Evolutionary conservation across 2,113 vertebrate genomes (phyloP), one percentile per base, ranked within the genome.

Genomic region (Hydrolagus affinis): DNA sequence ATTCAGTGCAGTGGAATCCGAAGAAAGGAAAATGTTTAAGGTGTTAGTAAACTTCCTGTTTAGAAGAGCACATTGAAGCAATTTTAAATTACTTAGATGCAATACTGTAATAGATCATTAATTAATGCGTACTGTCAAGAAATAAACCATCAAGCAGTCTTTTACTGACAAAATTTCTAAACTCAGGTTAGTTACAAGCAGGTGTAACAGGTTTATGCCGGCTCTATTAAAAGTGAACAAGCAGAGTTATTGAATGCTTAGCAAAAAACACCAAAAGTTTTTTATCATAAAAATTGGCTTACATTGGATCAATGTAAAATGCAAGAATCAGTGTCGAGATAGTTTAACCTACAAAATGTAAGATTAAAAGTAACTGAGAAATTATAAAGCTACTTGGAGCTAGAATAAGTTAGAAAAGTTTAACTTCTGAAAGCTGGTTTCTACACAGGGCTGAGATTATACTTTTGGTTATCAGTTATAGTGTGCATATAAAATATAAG

Each of bases 131-230:
- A 44, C 44, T 44, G 44, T 3, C 44, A 44, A 44, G 44, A 44
- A 44, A 44, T 44, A 44, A 10, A 30, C 9, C 8, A 57, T 15
- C 78, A 62, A 83, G 4, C 56, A 60, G 11, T 19, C 75, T 23
- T 12, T 17, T n/a, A 23, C 3, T 62, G 11, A 80, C 60, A 80
- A 25, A 6, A 64, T 8, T 32, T 66, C 14, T 17, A 83, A 64
- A 83, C 62, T 83, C 25, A 66, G 9, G 62, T 68, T 66, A 83
- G 66, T 59, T 57, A 60, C 57, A 78, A 60, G 25, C 59, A 80
- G 23, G n/a, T 64, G 76, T 23, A 60, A 28, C 11, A 80, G 57
- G 57, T 66, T 78, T 32, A 66, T 28, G 30, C 8, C 15, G 25
- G 57, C 57, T 25, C 2, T 23, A 8, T 66, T 30, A 80, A 28